Conservation (phyloP, 2,888 invertebrate genomes). For the Dryadula phaetusa region DNA sequence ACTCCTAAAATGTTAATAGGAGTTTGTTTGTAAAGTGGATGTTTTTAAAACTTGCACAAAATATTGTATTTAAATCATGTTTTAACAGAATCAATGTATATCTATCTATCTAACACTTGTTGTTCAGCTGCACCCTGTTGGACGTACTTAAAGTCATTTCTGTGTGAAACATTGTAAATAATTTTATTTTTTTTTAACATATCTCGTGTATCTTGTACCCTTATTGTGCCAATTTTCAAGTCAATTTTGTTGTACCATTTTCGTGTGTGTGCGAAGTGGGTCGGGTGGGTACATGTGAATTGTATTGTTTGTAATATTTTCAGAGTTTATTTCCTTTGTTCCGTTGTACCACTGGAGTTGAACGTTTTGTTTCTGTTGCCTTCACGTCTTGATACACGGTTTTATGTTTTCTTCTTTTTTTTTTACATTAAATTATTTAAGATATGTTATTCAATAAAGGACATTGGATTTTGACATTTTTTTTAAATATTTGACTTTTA, state of each 20-base stretch:
- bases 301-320: constrained; percentile 56
- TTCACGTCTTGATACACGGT: constrained; percentile 26
- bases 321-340: constrained; percentile 60
- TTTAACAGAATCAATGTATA: constrained; percentile 25
- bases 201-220: constrained; percentile 40
- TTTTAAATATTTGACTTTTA: constrained; percentile 22
- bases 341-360: constrained; percentile 34
- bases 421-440: constrained; percentile 30
- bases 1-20: constrained; percentile 12
- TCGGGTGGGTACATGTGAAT: constrained; percentile 45
- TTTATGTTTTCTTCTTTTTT: constrained; percentile 12
- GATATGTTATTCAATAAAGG: constrained; percentile 32
- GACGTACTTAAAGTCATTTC: constrained; percentile 49
- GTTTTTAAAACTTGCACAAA: constrained; percentile 44
- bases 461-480: constrained; percentile 20
- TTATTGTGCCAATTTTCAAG: constrained; percentile 55
- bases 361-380: constrained; percentile 24
- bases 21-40: too few relatives aligned
- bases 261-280: too few relatives aligned
- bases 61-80: constrained; percentile 35
- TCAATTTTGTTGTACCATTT: too few relatives aligned
- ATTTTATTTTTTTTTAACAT: constrained; percentile 16
- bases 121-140: constrained; percentile 49
- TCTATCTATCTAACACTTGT: constrained; percentile 50
- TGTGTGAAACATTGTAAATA: constrained; percentile 24